Percentiles rank a stretch among this genome's conserved stretches.
These are phyloP conservation scores for Amphiprion ocellaris DNA, from an alignment of 2,113 vertebrate genomes.

Conservation along the genomic window DNA sequence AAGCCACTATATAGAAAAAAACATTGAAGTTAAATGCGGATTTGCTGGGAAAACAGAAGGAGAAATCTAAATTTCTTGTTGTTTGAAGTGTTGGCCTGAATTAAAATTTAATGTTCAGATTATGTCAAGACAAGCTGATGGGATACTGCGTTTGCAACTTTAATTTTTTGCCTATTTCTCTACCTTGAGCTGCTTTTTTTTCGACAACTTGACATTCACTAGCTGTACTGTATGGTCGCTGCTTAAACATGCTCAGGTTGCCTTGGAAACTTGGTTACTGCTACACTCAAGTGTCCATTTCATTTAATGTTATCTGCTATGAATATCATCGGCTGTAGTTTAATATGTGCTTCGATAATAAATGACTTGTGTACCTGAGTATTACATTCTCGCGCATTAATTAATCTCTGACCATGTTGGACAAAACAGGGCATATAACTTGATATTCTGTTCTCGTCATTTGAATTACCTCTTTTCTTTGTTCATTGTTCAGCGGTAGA, in stretches of 20 bases:
- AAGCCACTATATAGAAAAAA: constrained; percentile 41
- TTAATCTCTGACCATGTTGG: background rate
- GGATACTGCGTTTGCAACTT: background rate
- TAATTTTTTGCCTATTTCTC: constrained; percentile 9
- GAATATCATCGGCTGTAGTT: constrained; percentile 50
- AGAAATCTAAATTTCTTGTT: background rate
- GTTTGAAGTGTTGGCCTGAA: background rate
- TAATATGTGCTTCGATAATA: constrained; percentile 5
- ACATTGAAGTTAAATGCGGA: constrained; percentile 23
- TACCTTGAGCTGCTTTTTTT: constrained; percentile 35
- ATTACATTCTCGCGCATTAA: background rate
- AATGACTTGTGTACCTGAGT: constrained; percentile 1
- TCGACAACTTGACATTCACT: constrained; percentile 39
- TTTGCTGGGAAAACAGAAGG: constrained; percentile 2
- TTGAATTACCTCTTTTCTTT: background rate
- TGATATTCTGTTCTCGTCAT: background rate
- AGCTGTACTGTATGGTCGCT: constrained; percentile 26
- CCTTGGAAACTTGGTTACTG: constrained; percentile 70
- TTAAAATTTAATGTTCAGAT: constrained; percentile 5
- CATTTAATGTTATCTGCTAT: constrained; percentile 41
- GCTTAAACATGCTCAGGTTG: constrained; percentile 64
- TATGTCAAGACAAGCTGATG: background rate
- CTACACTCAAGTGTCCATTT: constrained; percentile 45
- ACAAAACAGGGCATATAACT: background rate
- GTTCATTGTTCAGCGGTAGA: background rate